These are phyloP conservation scores for Ginglymostoma cirratum DNA, from an alignment of 2,113 vertebrate genomes.

Conservation along the genomic window DNA sequence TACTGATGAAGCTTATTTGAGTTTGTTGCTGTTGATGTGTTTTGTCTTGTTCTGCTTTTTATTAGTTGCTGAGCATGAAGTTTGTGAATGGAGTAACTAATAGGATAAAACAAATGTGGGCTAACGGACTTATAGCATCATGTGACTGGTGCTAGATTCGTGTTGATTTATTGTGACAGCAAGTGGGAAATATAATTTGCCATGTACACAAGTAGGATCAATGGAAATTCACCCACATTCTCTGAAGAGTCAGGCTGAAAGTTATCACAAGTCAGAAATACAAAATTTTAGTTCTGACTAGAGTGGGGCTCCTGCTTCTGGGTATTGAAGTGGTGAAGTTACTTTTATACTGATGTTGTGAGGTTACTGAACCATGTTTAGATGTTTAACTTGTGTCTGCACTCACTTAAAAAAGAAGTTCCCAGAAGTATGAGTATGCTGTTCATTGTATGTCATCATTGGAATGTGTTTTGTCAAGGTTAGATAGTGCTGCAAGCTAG, in stretches of 20 bases:
- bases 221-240: background rate
- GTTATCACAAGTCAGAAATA: background rate
- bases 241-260: background rate
- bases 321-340: background rate
- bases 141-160: background rate
- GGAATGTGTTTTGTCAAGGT: background rate
- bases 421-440: no score
- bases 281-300: background rate
- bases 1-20: background rate
- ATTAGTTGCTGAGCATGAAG: background rate
- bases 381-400: background rate
- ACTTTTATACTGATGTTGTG: background rate
- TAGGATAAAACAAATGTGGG: background rate
- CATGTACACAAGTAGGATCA: background rate
- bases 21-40: background rate
- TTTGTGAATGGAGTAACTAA: conserved; percentile 10
- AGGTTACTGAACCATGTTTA: background rate
- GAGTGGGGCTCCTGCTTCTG: background rate
- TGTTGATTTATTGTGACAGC: background rate
- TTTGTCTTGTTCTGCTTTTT: background rate
- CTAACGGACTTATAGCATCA: background rate
- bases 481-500: background rate
- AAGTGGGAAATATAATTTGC: background rate
- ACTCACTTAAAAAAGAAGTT: conserved; percentile 5
- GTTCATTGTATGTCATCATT: background rate